Evolutionary conservation across 1,140 invertebrate genomes (phyloP).

Genomic region (Pemphigus obesinymphae): DNA sequence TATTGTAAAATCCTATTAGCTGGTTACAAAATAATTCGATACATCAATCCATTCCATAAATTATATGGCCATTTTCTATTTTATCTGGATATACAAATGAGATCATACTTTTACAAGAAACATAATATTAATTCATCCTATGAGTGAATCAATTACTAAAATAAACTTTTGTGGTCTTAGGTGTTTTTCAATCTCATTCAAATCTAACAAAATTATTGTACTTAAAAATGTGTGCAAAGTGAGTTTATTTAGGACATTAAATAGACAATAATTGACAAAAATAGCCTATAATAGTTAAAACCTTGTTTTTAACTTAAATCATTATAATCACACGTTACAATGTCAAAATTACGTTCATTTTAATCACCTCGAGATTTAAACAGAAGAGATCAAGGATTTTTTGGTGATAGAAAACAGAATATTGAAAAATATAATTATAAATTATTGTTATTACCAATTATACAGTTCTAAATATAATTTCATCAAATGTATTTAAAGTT

Average conservation of each 20-base stretch:
- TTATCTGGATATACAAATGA: no score
- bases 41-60: not conserved
- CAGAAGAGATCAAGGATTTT: not conserved
- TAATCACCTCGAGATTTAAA: not conserved
- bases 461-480: not conserved
- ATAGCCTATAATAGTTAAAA: no score
- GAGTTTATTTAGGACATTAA: no score
- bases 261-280: no score
- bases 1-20: not conserved
- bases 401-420: not conserved
- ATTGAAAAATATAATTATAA: not conserved
- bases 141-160: no score
- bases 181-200: no score
- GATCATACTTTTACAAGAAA: no score
- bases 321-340: not conserved
- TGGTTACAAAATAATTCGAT: not conserved
- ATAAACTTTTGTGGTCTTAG: no score
- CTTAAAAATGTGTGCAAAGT: no score
- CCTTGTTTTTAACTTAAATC: not conserved
- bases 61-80: no score
- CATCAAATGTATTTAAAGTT: not conserved
- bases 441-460: not conserved
- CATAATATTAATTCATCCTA: no score
- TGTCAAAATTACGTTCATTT: not conserved
- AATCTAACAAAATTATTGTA: no score